Conservation (phyloP, 2,797 vertebrate species). For the Mastacembelus armatus region DNA sequence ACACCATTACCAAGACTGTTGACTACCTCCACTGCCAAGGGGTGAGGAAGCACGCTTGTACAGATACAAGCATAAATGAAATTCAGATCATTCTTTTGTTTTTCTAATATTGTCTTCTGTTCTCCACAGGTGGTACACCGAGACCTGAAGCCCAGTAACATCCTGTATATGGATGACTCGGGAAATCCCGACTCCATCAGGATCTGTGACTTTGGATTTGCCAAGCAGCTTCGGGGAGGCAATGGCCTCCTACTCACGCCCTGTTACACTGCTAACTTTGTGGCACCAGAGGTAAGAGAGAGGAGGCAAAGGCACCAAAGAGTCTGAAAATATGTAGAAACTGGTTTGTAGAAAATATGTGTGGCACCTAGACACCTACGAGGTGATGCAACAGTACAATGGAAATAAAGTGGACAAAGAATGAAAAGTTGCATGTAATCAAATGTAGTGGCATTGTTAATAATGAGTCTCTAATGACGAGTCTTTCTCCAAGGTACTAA, state of each 20-base stretch:
- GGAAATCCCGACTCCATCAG: slow-evolving; percentile 95
- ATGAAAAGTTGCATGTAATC: background rate
- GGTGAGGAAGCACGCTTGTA: slow-evolving; percentile 77
- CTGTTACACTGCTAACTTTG: slow-evolving; percentile 98
- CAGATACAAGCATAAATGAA: background rate
- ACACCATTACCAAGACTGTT: slow-evolving; percentile 95
- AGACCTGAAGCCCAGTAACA: slow-evolving; percentile 99
- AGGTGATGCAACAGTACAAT: background rate
- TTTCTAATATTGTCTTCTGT: background rate
- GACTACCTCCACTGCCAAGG: slow-evolving; percentile 99
- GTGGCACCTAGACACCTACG: background rate
- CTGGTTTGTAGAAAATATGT: background rate
- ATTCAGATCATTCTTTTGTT: background rate
- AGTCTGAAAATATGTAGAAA: background rate
- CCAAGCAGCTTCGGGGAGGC: slow-evolving; percentile 95
- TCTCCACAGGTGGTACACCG: slow-evolving; percentile 91
- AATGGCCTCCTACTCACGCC: slow-evolving; percentile 96
- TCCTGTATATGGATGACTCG: slow-evolving; percentile 96
- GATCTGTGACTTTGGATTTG: slow-evolving; percentile 98
- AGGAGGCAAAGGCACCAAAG: background rate
- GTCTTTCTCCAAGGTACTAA: slow-evolving; percentile 91
- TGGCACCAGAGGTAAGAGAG: slow-evolving; percentile 93
- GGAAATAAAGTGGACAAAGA: background rate
- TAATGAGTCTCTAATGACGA: background rate
- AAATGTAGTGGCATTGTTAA: background rate